Conservation (phyloP, 2,113 vertebrate species). For the Alces alces region DNA sequence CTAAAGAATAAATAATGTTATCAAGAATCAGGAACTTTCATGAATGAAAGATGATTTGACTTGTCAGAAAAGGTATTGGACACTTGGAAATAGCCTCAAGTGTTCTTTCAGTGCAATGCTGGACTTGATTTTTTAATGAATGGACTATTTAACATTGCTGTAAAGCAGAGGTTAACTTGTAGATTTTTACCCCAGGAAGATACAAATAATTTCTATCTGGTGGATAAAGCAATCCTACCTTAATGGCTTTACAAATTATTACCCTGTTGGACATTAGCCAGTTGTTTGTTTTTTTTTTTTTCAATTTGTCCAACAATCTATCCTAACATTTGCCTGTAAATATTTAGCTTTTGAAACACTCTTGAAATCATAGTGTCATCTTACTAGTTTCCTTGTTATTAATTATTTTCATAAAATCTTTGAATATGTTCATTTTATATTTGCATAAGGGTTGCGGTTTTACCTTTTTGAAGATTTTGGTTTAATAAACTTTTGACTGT, state of each 20-base stretch:
- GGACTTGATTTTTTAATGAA: not conserved
- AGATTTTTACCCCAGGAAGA: not conserved
- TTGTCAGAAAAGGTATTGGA: not conserved
- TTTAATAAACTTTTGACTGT: not conserved
- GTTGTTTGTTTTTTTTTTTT: not conserved
- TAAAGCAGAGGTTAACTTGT: not conserved
- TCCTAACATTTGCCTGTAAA: not conserved
- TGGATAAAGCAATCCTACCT: not conserved
- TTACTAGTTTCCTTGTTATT: not conserved
- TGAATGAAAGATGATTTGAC: not conserved
- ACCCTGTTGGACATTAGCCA: not conserved
- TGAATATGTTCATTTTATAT: not conserved
- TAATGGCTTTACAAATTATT: not conserved
- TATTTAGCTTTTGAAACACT: not conserved
- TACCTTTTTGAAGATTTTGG: not conserved
- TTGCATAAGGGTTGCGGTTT: not conserved
- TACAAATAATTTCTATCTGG: not conserved
- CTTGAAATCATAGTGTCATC: not conserved
- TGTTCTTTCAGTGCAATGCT: not conserved
- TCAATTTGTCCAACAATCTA: not conserved
- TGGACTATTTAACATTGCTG: not conserved
- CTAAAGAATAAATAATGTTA: not conserved
- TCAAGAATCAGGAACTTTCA: not conserved
- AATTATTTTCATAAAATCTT: slow-evolving; percentile 25
- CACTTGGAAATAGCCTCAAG: not conserved